These are phyloP conservation scores for Zele albiditarsus DNA, from an alignment of 2,888 invertebrate genomes.

Conservation along the genomic window DNA sequence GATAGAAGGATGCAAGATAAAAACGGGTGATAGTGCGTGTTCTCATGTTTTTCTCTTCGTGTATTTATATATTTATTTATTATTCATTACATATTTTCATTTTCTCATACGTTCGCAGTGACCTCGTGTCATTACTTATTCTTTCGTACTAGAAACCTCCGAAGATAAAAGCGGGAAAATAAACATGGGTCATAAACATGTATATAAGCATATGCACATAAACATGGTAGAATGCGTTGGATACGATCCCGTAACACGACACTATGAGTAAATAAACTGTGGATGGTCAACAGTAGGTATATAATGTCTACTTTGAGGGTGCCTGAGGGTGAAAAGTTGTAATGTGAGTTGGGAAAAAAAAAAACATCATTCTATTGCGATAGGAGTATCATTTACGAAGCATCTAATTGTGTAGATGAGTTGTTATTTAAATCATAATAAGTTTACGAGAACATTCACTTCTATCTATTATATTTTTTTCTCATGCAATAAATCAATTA, in stretches of 20 bases:
- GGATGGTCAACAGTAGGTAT: constrained; percentile 33
- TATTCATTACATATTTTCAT: background rate
- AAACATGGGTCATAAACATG: background rate
- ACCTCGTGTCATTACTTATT: constrained; percentile 27
- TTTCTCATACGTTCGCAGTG: constrained; percentile 14
- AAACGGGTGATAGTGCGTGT: no score
- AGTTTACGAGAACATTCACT: background rate
- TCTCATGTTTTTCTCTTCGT: no score
- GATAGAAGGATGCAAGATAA: no score
- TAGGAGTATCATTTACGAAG: background rate
- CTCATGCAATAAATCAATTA: no score
- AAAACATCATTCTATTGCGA: constrained; percentile 18
- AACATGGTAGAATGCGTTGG: constrained; percentile 31
- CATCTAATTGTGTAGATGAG: background rate
- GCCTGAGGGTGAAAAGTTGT: constrained; percentile 2
- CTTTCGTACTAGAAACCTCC: constrained; percentile 47
- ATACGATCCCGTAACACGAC: constrained; percentile 58
- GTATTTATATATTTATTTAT: no score
- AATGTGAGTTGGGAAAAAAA: background rate
- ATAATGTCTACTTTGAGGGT: constrained; percentile 40
- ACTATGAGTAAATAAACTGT: constrained; percentile 56
- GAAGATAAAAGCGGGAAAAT: constrained; percentile 46
- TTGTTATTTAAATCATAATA: background rate
- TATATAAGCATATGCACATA: constrained; percentile 14
- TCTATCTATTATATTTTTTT: background rate